Percentiles rank a stretch among this genome's conserved stretches.
phyloP scores from a whole-genome alignment of 1,140 invertebrate genomes.

The Idris sp. region DNA sequence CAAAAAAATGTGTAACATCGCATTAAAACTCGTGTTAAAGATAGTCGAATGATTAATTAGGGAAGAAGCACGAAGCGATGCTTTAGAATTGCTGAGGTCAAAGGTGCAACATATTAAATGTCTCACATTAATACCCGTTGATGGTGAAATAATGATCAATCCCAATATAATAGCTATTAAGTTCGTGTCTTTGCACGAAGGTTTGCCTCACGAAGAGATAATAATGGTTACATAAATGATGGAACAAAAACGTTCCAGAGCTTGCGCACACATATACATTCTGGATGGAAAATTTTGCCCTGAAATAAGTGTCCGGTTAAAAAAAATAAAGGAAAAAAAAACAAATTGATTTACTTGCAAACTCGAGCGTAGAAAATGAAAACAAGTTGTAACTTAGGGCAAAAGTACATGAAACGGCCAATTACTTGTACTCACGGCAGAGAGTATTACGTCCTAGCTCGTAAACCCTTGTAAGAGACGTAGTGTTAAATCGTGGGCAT shows the following conservation, averaged over 20 bases:
- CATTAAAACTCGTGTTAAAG: neutral
- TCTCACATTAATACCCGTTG: constrained; percentile 15
- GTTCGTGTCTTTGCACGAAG: constrained; percentile 1
- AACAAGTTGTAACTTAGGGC: constrained; percentile 27
- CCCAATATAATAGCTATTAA: constrained; percentile 18
- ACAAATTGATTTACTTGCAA: constrained; percentile 41
- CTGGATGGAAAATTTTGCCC: too few species aligned
- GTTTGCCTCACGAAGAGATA: neutral
- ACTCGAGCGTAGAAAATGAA: constrained; percentile 19
- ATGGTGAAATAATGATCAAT: constrained; percentile 22
- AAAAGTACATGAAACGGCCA: constrained; percentile 18
- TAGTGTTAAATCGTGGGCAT: constrained; percentile 40
- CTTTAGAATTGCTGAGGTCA: constrained; percentile 11
- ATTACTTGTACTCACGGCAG: constrained; percentile 11
- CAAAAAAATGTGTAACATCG: constrained; percentile 17
- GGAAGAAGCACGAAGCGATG: constrained; percentile 5
- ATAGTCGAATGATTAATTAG: constrained; percentile 1
- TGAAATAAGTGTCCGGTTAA: too few species aligned
- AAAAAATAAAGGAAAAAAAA: too few species aligned
- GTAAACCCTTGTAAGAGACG: constrained; percentile 34
- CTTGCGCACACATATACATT: too few species aligned
- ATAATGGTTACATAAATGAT: constrained; percentile 15
- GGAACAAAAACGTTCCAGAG: too few species aligned
- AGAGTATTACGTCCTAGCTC: constrained; percentile 55
- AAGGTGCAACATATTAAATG: constrained; percentile 24